phyloP scores from a whole-genome alignment of 2,113 vertebrate genomes.

The human (Homo sapiens) region GRCh38 chr20:61441001-61441500 shows the following conservation, averaged over 20 bases:
- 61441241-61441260: background rate
- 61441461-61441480: rapidly evolving
- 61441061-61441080: background rate
- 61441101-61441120: background rate
- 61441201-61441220: rapidly evolving
- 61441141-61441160: background rate
- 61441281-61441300: background rate
- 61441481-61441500: background rate
- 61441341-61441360: background rate
- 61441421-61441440: rapidly evolving
- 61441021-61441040: background rate
- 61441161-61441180: rapidly evolving
- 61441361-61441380: rapidly evolving
- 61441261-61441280: background rate
- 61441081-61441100: background rate
- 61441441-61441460: background rate
- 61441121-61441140: background rate
- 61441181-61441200: background rate
- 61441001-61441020: background rate
- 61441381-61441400: no score
- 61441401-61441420: rapidly evolving
- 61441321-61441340: background rate
- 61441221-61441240: rapidly evolving
- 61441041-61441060: background rate
- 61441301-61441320: background rate